Evolutionary conservation across 2,113 vertebrate genomes (phyloP).

Genomic region (Lophotis ruficrista): DNA sequence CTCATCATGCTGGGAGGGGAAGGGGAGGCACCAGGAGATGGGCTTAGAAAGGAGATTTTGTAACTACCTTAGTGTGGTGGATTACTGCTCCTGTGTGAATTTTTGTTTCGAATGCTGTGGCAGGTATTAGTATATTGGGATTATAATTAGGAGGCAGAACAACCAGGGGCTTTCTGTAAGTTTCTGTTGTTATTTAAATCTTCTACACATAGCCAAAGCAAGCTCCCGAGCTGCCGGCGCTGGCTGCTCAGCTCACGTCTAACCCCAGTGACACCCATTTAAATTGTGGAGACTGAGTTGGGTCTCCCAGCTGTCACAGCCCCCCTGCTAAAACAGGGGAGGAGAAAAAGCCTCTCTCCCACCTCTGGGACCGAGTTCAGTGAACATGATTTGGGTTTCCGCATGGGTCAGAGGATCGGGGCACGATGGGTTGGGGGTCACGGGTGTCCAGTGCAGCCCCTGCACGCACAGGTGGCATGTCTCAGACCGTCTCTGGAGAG

Average conservation of each 20-base stretch:
- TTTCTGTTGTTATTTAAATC: conserved; percentile 12
- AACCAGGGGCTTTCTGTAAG: background rate
- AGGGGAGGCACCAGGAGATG: background rate
- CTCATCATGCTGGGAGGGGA: background rate
- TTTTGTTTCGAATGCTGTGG: background rate
- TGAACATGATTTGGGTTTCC: background rate
- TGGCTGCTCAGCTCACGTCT: background rate
- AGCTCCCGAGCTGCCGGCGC: background rate
- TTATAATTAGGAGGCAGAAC: background rate
- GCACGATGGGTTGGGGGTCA: fast-evolving
- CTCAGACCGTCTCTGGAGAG: background rate
- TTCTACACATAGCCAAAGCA: background rate
- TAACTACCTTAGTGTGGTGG: background rate
- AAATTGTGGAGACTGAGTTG: background rate
- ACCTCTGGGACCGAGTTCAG: background rate
- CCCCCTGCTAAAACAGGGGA: background rate
- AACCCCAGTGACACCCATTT: background rate
- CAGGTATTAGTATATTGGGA: background rate
- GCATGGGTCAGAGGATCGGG: fast-evolving
- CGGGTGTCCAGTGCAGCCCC: too few relatives aligned
- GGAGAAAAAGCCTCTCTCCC: background rate
- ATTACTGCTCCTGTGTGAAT: background rate
- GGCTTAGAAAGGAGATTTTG: background rate
- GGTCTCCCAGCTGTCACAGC: background rate
- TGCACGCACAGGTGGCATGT: fast-evolving